Conservation (phyloP, 2,888 invertebrate species). For the Cheilosia grossa region DNA sequence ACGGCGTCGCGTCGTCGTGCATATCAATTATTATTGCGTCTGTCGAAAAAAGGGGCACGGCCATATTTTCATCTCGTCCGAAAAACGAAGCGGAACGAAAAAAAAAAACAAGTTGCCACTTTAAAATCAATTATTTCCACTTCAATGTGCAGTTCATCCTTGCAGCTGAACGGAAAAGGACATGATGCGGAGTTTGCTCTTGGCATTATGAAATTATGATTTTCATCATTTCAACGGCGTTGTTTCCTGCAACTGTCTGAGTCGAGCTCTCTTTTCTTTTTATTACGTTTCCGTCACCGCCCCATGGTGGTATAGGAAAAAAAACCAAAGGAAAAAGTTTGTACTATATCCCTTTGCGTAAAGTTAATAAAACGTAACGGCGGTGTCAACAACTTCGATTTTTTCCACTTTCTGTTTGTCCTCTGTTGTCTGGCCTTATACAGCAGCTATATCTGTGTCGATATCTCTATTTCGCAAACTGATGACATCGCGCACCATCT, state of each 20-base stretch:
- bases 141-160: constrained; percentile 67
- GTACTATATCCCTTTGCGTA: constrained; percentile 46
- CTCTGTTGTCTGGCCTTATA: neutral
- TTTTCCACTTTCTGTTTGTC: constrained; percentile 1
- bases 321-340: constrained; percentile 12
- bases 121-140: constrained; percentile 72
- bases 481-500: constrained; percentile 18
- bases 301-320: neutral
- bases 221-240: constrained; percentile 60
- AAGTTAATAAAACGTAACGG: constrained; percentile 60
- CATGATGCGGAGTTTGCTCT: constrained; percentile 49
- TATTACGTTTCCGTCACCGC: constrained; percentile 19
- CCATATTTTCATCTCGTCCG: constrained; percentile 8
- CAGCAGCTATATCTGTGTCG: too few relatives aligned
- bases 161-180: constrained; percentile 42
- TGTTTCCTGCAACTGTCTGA: constrained; percentile 51
- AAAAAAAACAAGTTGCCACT: constrained; percentile 60
- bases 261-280: constrained; percentile 16
- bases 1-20: constrained; percentile 4
- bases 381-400: constrained; percentile 42
- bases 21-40: constrained; percentile 25
- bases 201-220: constrained; percentile 70
- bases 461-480: neutral
- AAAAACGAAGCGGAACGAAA: neutral
- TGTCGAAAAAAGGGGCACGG: neutral